Evolutionary conservation across 2,113 vertebrate species (phyloP).

Genomic region (Solea senegalensis): DNA sequence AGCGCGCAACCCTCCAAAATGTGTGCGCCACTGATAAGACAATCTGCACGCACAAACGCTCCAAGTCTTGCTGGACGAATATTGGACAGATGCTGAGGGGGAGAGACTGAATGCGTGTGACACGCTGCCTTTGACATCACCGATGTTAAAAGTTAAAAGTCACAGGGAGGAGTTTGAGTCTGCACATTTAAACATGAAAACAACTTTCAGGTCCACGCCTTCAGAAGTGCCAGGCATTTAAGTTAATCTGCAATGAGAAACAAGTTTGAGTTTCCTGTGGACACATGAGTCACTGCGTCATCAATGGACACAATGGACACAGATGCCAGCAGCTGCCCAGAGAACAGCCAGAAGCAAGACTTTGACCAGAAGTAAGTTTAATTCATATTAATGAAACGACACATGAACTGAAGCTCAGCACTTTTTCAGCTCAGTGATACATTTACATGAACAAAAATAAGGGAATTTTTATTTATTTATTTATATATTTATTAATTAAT

Average conservation of each 20-base stretch:
- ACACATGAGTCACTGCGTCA: constrained; percentile 1
- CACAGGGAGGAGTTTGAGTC: constrained; percentile 31
- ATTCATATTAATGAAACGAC: background rate
- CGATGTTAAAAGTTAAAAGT: background rate
- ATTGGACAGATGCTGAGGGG: background rate
- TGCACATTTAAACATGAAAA: background rate
- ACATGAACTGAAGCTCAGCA: background rate
- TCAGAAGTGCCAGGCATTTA: background rate
- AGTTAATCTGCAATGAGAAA: background rate
- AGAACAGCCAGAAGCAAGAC: constrained; percentile 44
- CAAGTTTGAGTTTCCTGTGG: too few relatives aligned
- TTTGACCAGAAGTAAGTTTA: constrained; percentile 78
- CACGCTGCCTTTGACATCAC: constrained; percentile 2
- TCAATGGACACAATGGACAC: background rate
- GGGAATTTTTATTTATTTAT: too few relatives aligned
- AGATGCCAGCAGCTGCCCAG: constrained; percentile 13
- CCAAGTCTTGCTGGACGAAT: background rate
- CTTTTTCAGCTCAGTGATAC: too few relatives aligned
- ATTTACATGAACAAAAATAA: too few relatives aligned
- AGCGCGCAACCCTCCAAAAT: constrained; percentile 14
- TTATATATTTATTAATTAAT: too few relatives aligned
- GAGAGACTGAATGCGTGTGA: background rate
- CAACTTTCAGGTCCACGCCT: constrained; percentile 25
- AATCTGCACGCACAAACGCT: constrained; percentile 63
- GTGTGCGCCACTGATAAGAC: constrained; percentile 77